These are phyloP conservation scores for Kobus ellipsiprymnus DNA, from an alignment of 2,113 vertebrate genomes.

Conservation along the genomic window DNA sequence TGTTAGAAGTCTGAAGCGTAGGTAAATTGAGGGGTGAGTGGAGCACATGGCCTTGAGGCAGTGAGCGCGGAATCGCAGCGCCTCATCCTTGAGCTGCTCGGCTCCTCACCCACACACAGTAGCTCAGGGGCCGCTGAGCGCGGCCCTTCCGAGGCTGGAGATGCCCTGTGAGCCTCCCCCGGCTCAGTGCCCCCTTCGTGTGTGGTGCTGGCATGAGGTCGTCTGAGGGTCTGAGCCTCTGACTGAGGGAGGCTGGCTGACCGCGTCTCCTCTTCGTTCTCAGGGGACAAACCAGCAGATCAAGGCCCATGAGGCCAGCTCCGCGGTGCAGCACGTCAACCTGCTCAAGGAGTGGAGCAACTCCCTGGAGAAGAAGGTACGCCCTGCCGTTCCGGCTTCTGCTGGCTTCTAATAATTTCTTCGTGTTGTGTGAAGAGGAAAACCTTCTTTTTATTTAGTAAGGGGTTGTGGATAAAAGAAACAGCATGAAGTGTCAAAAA, in stretches of 20 bases:
- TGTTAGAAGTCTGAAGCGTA: constrained; percentile 7
- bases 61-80: too few relatives aligned
- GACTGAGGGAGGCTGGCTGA: constrained; percentile 56
- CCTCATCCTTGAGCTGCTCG: not conserved
- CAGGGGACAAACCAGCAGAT: constrained; percentile 96
- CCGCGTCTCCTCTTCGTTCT: constrained; percentile 71
- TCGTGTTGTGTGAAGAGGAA: constrained; percentile 41
- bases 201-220: constrained; percentile 48
- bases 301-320: constrained; percentile 92
- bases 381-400: not conserved
- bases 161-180: not conserved
- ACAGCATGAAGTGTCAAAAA: constrained; percentile 26
- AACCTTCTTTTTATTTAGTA: not conserved
- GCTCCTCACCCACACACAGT: not conserved
- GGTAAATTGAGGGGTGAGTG: not conserved
- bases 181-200: not conserved
- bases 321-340: constrained; percentile 92
- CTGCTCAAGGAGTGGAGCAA: constrained; percentile 91
- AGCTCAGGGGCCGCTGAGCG: rapidly evolving
- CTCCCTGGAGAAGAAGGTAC: constrained; percentile 93
- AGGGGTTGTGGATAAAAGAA: constrained; percentile 31
- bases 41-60: not conserved
- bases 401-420: constrained; percentile 43
- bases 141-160: not conserved
- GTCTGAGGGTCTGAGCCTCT: constrained; percentile 47